Percentiles rank a stretch among this genome's conserved stretches.
phyloP scores from a whole-genome alignment of 2,113 vertebrate genomes.

The Grammomys dolichurus region DNA sequence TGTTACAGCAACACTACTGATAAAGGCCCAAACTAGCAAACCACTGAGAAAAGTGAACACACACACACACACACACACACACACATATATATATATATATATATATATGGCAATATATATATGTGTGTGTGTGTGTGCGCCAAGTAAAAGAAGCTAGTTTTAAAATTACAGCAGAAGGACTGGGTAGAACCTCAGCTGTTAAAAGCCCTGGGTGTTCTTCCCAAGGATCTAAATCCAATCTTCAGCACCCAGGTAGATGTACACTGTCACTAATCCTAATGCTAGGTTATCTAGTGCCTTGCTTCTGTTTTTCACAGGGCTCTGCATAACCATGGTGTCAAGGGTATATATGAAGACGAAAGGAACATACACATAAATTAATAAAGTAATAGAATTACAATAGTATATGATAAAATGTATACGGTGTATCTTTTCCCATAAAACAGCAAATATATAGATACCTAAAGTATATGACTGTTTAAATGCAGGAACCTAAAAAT shows the following conservation, averaged over 20 bases:
- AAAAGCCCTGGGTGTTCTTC: background rate
- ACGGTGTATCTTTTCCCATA: background rate
- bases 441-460: background rate
- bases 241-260: too few species aligned
- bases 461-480: background rate
- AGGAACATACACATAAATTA: too few species aligned
- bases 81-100: too few species aligned
- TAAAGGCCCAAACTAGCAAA: too few species aligned
- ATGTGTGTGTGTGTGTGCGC: too few species aligned
- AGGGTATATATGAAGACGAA: background rate
- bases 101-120: too few species aligned
- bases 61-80: too few species aligned
- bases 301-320: background rate
- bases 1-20: too few species aligned
- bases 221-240: background rate
- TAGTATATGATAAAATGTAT: background rate
- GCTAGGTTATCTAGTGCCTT: background rate
- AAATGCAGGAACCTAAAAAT: fast-evolving
- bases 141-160: background rate
- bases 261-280: background rate
- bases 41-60: too few species aligned
- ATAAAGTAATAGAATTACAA: background rate
- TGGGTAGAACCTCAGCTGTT: background rate
- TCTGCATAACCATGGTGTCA: background rate
- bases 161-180: background rate